Base-by-base conservation (phyloP, 1,140 invertebrate species). In the Zeugodacus cucurbitae region DNA sequence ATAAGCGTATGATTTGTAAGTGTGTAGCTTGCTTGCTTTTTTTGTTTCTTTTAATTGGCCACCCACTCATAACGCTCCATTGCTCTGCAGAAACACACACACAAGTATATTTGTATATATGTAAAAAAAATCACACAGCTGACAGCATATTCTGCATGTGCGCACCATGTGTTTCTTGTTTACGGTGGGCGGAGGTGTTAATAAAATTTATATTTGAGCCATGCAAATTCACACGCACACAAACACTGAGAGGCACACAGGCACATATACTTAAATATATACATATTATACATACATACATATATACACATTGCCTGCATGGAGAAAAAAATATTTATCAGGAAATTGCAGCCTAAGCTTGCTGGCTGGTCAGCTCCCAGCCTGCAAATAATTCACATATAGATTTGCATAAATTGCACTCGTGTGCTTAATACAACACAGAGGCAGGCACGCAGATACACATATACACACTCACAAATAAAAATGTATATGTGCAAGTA, bases 351-450 rank as follows among this genome's bases (percentile, higher is more conserved):
- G 64, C 11, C 32, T 34, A 74, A 74, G 70, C 34, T 29, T 41
- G 20, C 4, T 22, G 37, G 20, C 4, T 22, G 37, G 70, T 17
- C 70, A 74, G 70, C 44, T 74, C 70, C 70, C 37, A 74, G 70
- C 37, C 7, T 17, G 70, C 4, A 74, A 41, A 74, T 74, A 74
- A 74, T 74, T 74, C 70, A 41, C 70, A 44, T 74, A 74, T 41
- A 74, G 37, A 74, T 74, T 74, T 74, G 37, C 70, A 74, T 74
- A 74, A 74, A 41, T 74, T 74, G 70, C 70, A 74, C 32, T 41
- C 17, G 70, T 44, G 70, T 74, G 70, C 32, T 74, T 41, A 74
- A 8, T 74, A 41, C 14, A 41, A n/a, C 11, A 41, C 34, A 14
- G 6, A 14, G 17, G 20, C 34, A 32, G 10, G 14, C 26, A 14